phyloP scores from a whole-genome alignment of 2,888 invertebrate species.

The Ctenicera cuprea region DNA sequence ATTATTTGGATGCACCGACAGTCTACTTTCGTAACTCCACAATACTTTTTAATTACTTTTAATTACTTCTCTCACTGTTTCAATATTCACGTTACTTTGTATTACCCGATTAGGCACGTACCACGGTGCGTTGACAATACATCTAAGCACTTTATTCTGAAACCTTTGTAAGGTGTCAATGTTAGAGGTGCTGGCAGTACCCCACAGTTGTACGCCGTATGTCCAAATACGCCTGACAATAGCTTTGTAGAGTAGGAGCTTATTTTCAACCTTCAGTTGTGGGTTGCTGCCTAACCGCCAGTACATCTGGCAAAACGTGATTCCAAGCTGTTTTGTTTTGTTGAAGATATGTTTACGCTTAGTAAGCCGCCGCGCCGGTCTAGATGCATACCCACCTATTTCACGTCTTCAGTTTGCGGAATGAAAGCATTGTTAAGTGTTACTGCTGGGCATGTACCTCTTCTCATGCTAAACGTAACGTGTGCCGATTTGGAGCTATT shows the following conservation, averaged over 20 bases:
- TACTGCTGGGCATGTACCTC: neutral
- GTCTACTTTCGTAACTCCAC: conserved; percentile 1
- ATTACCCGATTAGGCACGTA: neutral
- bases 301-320: neutral
- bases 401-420: neutral
- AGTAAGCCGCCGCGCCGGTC: neutral
- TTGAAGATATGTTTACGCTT: neutral
- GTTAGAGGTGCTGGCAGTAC: conserved; percentile 12
- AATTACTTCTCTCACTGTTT: conserved; percentile 5
- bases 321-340: neutral
- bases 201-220: no score
- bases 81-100: no score
- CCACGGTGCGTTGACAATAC: neutral
- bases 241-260: no score
- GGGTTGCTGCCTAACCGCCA: neutral
- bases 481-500: no score
- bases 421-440: no score
- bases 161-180: no score
- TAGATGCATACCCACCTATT: neutral
- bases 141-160: conserved; percentile 19
- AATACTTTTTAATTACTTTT: conserved; percentile 19
- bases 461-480: neutral
- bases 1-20: conserved; percentile 1
- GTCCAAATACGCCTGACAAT: no score
- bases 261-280: neutral